These are phyloP conservation scores for Macquaria ambigua DNA, from an alignment of 2,113 vertebrate species.

Conservation along the genomic window DNA sequence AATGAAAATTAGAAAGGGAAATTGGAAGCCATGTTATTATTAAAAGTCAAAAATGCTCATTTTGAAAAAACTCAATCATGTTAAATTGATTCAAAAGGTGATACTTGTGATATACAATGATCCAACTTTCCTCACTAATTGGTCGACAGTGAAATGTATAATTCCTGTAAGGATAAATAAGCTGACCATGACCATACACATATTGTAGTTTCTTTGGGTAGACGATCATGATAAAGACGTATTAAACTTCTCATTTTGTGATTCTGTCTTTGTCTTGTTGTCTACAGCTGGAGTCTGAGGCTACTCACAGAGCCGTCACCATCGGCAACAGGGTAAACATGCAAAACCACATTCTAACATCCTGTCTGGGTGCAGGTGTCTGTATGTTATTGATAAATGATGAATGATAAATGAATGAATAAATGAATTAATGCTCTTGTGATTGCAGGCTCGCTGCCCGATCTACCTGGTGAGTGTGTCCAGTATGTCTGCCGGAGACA, in stretches of 20 bases:
- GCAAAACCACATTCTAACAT: background rate
- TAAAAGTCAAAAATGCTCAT: too few relatives aligned
- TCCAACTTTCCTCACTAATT: background rate
- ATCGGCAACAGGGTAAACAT: conserved; percentile 94
- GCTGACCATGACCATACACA: background rate
- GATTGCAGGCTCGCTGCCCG: conserved; percentile 91
- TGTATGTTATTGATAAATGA: background rate
- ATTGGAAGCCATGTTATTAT: background rate
- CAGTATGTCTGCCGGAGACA: conserved; percentile 94
- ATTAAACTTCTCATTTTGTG: background rate
- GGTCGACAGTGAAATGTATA: background rate
- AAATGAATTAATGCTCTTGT: background rate
- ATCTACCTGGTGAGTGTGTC: conserved; percentile 96
- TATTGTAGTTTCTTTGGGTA: background rate
- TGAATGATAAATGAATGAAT: background rate
- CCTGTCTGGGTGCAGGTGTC: background rate
- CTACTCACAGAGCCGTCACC: conserved; percentile 94
- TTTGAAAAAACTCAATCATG: too few relatives aligned
- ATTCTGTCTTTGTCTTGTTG: conserved; percentile 13
- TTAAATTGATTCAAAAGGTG: background rate
- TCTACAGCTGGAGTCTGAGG: conserved; percentile 94
- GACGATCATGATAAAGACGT: background rate
- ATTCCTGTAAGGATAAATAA: background rate
- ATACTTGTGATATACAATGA: background rate
- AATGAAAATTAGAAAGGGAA: background rate